A percentile compares a stretch with the other conserved stretches of the same genome.
These are phyloP conservation scores for Morpho helenor DNA, from an alignment of 2,888 invertebrate species.

Conservation along the genomic window DNA sequence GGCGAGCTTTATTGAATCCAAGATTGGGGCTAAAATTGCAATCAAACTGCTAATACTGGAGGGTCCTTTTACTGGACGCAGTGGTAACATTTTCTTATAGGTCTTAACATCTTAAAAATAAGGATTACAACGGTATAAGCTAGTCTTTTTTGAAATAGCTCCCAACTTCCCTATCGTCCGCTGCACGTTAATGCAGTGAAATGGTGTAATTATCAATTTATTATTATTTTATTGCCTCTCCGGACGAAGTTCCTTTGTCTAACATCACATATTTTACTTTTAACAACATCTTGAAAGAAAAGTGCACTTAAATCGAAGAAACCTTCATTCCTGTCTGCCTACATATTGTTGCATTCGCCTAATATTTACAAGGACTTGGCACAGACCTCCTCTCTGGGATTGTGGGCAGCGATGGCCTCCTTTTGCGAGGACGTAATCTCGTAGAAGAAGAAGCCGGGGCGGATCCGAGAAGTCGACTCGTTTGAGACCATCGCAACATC, in stretches of 20 bases:
- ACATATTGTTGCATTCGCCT: neutral
- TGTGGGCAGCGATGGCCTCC: too few relatives aligned
- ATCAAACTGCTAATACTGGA: slow-evolving; percentile 60
- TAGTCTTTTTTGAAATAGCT: neutral
- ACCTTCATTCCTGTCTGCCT: neutral
- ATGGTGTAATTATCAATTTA: slow-evolving; percentile 77
- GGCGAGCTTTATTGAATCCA: slow-evolving; percentile 61
- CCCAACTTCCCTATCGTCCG: slow-evolving; percentile 24
- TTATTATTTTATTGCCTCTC: slow-evolving; percentile 70
- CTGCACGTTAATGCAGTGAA: slow-evolving; percentile 63
- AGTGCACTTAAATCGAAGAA: neutral
- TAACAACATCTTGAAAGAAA: neutral
- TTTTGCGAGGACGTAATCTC: too few relatives aligned
- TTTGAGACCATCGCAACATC: too few relatives aligned
- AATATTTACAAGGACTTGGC: too few relatives aligned
- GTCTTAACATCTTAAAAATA: slow-evolving; percentile 11
- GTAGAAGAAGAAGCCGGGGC: too few relatives aligned
- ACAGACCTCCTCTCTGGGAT: too few relatives aligned
- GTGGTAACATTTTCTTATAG: neutral
- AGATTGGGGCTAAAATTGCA: slow-evolving; percentile 50
- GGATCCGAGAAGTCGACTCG: too few relatives aligned
- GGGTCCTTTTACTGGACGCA: slow-evolving; percentile 51
- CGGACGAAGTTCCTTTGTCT: slow-evolving; percentile 35
- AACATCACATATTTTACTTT: slow-evolving; percentile 17
- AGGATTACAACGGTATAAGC: slow-evolving; percentile 13